A percentile compares a stretch with the other conserved stretches of the same genome.
Conservation (phyloP, 2,888 invertebrate species). For the Chironomus tentans region DNA sequence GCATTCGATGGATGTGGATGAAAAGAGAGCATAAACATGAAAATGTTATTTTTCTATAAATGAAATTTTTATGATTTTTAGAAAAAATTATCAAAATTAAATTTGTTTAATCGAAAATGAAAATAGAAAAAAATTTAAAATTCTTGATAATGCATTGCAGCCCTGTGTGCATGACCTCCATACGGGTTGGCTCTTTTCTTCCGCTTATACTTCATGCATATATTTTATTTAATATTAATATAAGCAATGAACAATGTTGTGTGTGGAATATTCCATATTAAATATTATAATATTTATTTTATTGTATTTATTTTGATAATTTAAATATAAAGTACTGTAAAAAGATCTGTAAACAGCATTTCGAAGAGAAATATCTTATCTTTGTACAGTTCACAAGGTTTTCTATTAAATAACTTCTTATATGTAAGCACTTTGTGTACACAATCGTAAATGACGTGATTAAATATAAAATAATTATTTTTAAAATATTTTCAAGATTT, state of each 20-base stretch:
- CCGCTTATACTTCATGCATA: neutral
- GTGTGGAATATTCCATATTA: conserved; percentile 6
- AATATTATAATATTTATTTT: conserved; percentile 26
- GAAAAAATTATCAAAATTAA: too few species aligned
- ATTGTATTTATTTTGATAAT: conserved; percentile 17
- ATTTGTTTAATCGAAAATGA: too few species aligned
- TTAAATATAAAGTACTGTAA: conserved; percentile 15
- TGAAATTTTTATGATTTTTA: too few species aligned
- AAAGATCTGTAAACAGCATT: conserved; percentile 11
- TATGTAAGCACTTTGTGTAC: neutral
- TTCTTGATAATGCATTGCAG: too few species aligned
- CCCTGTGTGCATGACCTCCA: neutral
- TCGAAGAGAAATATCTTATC: conserved; percentile 13
- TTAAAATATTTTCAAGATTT: too few species aligned
- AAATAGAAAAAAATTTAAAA: too few species aligned
- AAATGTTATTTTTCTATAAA: too few species aligned
- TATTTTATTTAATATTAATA: too few species aligned
- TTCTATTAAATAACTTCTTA: neutral
- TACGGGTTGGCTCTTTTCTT: neutral
- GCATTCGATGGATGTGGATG: neutral
- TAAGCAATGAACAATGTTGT: conserved; percentile 12
- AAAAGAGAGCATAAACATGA: too few species aligned
- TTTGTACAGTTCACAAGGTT: conserved; percentile 1
- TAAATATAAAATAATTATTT: neutral
- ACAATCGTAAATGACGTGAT: neutral